A percentile compares a stretch with the other conserved stretches of the same genome.
These are phyloP conservation scores for Turritopsis rubra DNA, from an alignment of 30 jellyfish, hydroid and myxozoan genomes.

Conservation along the genomic window DNA sequence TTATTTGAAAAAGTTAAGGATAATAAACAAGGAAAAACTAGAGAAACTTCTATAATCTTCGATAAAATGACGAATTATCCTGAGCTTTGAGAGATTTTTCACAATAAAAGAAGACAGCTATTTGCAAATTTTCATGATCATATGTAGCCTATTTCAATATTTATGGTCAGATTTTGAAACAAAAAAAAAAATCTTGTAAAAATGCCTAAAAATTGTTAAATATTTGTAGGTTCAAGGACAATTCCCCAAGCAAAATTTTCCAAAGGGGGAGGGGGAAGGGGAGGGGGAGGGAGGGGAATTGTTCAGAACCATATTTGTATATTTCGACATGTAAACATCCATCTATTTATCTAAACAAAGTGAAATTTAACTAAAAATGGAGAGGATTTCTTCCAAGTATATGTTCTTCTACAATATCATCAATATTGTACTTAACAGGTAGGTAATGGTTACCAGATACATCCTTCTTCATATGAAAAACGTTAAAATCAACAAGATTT, in stretches of 20 bases:
- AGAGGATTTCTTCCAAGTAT: neutral
- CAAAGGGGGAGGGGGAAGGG: too few relatives aligned
- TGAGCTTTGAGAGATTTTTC: neutral
- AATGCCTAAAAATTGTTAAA: neutral
- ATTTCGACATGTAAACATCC: neutral
- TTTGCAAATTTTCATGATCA: neutral
- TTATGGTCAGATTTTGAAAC: neutral
- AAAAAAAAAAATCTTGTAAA: neutral
- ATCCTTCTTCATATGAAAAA: conserved; percentile 26
- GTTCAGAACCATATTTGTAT: neutral
- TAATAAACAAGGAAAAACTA: neutral
- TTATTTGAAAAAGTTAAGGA: neutral
- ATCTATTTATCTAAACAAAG: neutral
- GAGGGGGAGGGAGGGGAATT: too few relatives aligned
- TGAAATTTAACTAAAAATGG: neutral
- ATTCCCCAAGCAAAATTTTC: too few relatives aligned
- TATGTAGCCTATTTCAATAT: neutral
- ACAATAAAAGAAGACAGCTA: neutral
- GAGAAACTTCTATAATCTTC: neutral
- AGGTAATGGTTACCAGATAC: conserved; percentile 10
- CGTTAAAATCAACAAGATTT: conserved; percentile 39
- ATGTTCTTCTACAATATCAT: conserved; percentile 31
- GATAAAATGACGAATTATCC: neutral
- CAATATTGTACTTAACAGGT: conserved; percentile 34
- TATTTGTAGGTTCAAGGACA: too few relatives aligned